Base-by-base conservation (phyloP, 2,888 invertebrate species). In the Cylindroiulus punctatus region DNA sequence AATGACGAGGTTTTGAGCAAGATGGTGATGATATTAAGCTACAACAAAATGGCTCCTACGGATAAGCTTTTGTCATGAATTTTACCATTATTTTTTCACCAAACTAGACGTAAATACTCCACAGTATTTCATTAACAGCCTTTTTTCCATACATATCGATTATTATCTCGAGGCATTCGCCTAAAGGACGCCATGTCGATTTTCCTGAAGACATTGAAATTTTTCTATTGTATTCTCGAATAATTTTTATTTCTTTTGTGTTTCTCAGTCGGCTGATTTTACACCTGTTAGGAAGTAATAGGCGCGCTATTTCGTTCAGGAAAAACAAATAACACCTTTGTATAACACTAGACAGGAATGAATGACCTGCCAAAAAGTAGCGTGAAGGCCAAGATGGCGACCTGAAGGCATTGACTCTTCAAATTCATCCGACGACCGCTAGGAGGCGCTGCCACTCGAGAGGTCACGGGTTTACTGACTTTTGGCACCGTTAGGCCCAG, bases 301-400 rank as follows among this genome's bases (percentile, higher is more conserved):
- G 76, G 76, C 26, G 76, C 12, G 76, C 76, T 14, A 76, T 76
- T 76, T 76, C 26, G 76, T 8, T 7, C 4, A 22, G 65, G 65
- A 65, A 76, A 76, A 76, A 76, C 76, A 76, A 76, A 76, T 76
- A 76, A 76, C 76, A 76, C 76, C 76, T 76, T 76, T 76, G 76
- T 76, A 76, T 30, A 76, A 30, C 30, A 76, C 12, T 7, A 30
- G 30, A 26, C 26, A 30, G 76, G 76, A 76, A 76, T 76, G 76
- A 76, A 76, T 76, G 76, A 76, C 76, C 76, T 76, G 76, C 30
- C 0, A 22, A 76, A 76, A 76, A 76, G 3, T 76, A 1, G 10
- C 30, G 76, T 76, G 76, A 76, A 76, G 26, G 12, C 76, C 22
- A 65, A 65, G 22, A 65, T 26, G 65, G 76, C 14, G 76, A 76